Evolutionary conservation across 2,113 vertebrate species (phyloP), one percentile per base, ranked within the genome.

Genomic region (Erythrolamprus reginae): DNA sequence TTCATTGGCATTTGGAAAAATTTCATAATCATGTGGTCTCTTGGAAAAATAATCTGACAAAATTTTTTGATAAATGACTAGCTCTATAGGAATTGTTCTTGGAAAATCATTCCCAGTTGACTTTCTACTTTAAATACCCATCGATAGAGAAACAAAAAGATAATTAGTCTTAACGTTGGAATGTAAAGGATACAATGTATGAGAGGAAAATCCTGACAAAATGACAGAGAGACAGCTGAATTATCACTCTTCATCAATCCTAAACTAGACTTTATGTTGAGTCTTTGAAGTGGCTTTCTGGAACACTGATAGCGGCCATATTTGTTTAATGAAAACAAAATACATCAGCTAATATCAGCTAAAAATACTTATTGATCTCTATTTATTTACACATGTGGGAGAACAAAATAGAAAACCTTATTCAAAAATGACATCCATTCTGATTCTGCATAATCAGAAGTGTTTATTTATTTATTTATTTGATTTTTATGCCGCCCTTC

Each of bases 1-100:
- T 91, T 93, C 91, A 45, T 4, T 90, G 84, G 51, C 48, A 89
- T 90, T 90, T 88, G 56, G 87, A 88, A 70, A 93, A 45, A 6
- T 90, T 28, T 90, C 86, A 56, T 88, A 55, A 88, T 88, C 61
- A 85, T 50, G 51, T 82, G 45, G 89, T 86, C 77, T 52, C 85
- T 92, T 90, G 42, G 65, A 89, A 61, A 89, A 86, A 89, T 58
- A 84, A 84, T 28, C 38, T 56, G 53, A 50, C 65, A 87, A 7
- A 7, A 56, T 45, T 51, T 89, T 86, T 92, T 90, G 65, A 77
- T 87, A 87, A 58, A 33, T 65, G 55, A 90, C 33, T 17, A n/a
- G 55, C 24, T 50, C 70, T 88, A 51, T 84, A 55, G 86, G 86
- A 90, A 92, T 48, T 88, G 82, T 90, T 84, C 42, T 70, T 82